Evolutionary conservation across 1,140 invertebrate species (phyloP).

Genomic region (Eumaeus atala): DNA sequence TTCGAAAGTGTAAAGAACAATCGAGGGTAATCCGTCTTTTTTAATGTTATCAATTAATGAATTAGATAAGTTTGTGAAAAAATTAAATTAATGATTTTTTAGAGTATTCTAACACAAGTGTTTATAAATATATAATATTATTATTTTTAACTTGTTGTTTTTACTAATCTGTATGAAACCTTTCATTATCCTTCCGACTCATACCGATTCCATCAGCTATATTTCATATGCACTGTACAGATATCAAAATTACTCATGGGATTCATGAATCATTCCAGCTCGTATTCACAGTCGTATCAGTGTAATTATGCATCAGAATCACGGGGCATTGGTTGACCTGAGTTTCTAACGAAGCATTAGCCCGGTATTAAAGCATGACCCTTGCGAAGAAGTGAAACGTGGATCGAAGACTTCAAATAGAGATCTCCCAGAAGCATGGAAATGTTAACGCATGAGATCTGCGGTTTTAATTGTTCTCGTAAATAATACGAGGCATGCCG

Average conservation of each 20-base stretch:
- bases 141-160: slow-evolving; percentile 68
- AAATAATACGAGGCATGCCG: slow-evolving; percentile 25
- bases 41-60: slow-evolving; percentile 64
- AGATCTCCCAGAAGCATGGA: slow-evolving; percentile 27
- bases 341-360: slow-evolving; percentile 25
- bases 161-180: slow-evolving; percentile 58
- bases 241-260: slow-evolving; percentile 12
- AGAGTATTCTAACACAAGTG: slow-evolving; percentile 74
- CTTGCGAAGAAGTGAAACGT: slow-evolving; percentile 16
- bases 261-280: slow-evolving; percentile 20
- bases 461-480: slow-evolving; percentile 15
- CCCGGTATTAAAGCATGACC: slow-evolving; percentile 35
- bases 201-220: slow-evolving; percentile 67
- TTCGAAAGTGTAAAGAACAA: slow-evolving; percentile 32
- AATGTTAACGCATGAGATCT: slow-evolving; percentile 36
- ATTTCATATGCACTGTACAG: slow-evolving; percentile 16
- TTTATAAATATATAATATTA: slow-evolving; percentile 74
- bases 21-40: slow-evolving; percentile 57
- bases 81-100: slow-evolving; percentile 73
- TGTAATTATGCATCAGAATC: slow-evolving; percentile 10
- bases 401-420: slow-evolving; percentile 14
- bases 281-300: slow-evolving; percentile 2
- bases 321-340: slow-evolving; percentile 23
- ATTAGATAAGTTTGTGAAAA: slow-evolving; percentile 68
- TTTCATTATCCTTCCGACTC: slow-evolving; percentile 30